Percentiles rank a stretch among this genome's conserved stretches.
phyloP scores from a whole-genome alignment of 1,140 invertebrate genomes.

The Drosophila pruinosa region DNA sequence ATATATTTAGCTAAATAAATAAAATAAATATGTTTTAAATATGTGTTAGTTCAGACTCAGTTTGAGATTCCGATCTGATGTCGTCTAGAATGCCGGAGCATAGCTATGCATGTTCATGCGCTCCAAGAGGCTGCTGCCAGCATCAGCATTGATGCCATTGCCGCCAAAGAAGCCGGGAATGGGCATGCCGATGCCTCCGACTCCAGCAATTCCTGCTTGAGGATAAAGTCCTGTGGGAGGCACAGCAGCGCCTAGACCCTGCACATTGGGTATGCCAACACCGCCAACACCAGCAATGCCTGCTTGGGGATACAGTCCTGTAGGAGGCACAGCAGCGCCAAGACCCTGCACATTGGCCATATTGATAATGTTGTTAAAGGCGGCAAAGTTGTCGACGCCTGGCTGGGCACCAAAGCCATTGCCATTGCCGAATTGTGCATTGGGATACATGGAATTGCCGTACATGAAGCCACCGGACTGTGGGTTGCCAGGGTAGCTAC shows the following conservation, averaged over 20 bases:
- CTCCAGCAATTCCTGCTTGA: neutral
- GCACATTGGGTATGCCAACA: slow-evolving; percentile 36
- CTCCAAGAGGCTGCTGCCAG: slow-evolving; percentile 24
- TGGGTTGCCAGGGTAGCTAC: slow-evolving; percentile 32
- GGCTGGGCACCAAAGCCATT: slow-evolving; percentile 46
- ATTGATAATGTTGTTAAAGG: slow-evolving; percentile 50
- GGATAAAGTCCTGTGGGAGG: slow-evolving; percentile 29
- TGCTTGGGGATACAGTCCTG: slow-evolving; percentile 32
- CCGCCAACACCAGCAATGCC: neutral
- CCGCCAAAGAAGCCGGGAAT: slow-evolving; percentile 12
- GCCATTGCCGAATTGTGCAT: slow-evolving; percentile 27
- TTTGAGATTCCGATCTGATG: neutral
- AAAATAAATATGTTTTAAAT: slow-evolving; percentile 56
- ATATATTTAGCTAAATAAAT: slow-evolving; percentile 66
- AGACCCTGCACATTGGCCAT: slow-evolving; percentile 59
- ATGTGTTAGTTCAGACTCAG: neutral
- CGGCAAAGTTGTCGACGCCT: slow-evolving; percentile 50
- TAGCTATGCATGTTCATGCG: slow-evolving; percentile 53
- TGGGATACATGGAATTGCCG: slow-evolving; percentile 36
- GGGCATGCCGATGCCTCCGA: neutral
- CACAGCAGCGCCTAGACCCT: slow-evolving; percentile 32
- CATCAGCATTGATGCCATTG: neutral
- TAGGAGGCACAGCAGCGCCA: neutral
- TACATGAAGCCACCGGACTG: slow-evolving; percentile 17
- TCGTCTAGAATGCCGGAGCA: slow-evolving; percentile 39